A percentile compares a stretch with the other conserved stretches of the same genome.
Evolutionary conservation across 2,113 vertebrate genomes (phyloP).

Genomic region (Elgaria multicarinata): DNA sequence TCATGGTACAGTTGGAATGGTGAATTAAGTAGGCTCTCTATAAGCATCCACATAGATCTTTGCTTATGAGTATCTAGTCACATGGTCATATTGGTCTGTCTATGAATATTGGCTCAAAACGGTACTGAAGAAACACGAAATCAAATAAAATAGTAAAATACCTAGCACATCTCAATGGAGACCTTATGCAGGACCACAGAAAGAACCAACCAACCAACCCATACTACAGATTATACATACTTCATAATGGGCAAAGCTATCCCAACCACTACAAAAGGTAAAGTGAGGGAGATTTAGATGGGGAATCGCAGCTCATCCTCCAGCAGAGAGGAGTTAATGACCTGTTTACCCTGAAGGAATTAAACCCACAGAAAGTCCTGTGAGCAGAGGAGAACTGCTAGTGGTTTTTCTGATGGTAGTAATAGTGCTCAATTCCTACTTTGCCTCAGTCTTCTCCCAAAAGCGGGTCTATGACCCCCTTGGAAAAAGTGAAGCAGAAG

Average conservation of each 20-base stretch:
- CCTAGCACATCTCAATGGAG: neutral
- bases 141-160: neutral
- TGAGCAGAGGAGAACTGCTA: too few species aligned
- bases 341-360: too few species aligned
- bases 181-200: neutral
- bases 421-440: too few species aligned
- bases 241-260: neutral
- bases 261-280: neutral
- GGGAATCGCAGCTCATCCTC: neutral
- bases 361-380: too few species aligned
- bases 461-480: too few species aligned
- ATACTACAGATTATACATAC: neutral
- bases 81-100: too few species aligned
- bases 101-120: neutral
- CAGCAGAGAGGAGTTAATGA: neutral
- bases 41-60: neutral
- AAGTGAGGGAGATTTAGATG: neutral
- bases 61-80: neutral
- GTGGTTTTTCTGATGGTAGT: too few species aligned
- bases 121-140: neutral
- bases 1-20: accelerated
- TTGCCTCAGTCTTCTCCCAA: too few species aligned
- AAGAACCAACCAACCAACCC: neutral
- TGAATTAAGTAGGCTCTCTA: neutral
- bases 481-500: too few species aligned